Evolutionary conservation across 1,140 invertebrate species (phyloP).

Genomic region (Maniola jurtina): DNA sequence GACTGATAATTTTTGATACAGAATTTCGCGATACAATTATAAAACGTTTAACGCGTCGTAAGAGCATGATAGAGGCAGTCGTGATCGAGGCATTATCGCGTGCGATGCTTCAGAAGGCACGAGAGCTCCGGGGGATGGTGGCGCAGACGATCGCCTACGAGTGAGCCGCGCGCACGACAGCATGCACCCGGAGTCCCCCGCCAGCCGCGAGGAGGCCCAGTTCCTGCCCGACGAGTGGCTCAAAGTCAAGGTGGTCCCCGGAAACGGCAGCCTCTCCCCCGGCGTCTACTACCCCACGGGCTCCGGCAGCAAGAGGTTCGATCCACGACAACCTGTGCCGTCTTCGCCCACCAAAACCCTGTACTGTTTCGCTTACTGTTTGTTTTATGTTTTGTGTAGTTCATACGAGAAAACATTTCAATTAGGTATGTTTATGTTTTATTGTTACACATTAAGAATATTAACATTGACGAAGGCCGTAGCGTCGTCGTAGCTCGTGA

Average conservation of each 20-base stretch:
- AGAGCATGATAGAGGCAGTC: conserved; percentile 60
- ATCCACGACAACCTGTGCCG: conserved; percentile 54
- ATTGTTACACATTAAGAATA: conserved; percentile 52
- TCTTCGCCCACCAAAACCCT: conserved; percentile 57
- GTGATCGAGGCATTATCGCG: conserved; percentile 75
- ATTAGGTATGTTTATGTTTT: conserved; percentile 40
- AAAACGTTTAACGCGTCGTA: conserved; percentile 66
- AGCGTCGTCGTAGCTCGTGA: conserved; percentile 48
- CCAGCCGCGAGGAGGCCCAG: conserved; percentile 69
- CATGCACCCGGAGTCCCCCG: conserved; percentile 75
- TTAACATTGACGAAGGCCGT: conserved; percentile 69
- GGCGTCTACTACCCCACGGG: conserved; percentile 72
- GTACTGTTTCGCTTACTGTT: conserved; percentile 69
- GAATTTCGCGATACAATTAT: conserved; percentile 73
- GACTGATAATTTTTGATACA: conserved; percentile 73
- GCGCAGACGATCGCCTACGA: conserved; percentile 56
- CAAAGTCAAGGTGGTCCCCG: conserved; percentile 65
- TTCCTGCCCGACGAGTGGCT: conserved; percentile 74
- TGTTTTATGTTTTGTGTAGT: conserved; percentile 44
- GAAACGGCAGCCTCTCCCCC: conserved; percentile 73
- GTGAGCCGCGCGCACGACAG: conserved; percentile 63
- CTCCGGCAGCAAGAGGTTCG: conserved; percentile 71
- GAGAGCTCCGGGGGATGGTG: conserved; percentile 58
- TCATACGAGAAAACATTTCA: conserved; percentile 18
- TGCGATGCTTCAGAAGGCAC: conserved; percentile 67